phyloP scores from a whole-genome alignment of 2,888 invertebrate species.

The Acholoe squamosa region DNA sequence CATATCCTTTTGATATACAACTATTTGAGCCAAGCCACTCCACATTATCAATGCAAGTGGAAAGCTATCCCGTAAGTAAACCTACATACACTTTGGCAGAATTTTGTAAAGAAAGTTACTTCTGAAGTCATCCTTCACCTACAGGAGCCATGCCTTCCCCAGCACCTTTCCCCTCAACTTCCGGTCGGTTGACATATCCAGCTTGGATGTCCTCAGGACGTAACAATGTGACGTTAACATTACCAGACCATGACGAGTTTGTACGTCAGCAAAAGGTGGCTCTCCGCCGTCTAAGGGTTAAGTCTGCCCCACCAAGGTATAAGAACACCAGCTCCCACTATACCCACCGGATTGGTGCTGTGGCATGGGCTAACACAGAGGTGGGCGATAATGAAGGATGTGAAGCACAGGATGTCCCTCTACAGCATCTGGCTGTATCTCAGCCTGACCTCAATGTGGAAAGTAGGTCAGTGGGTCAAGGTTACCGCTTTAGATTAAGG shows the following conservation, averaged over 20 bases:
- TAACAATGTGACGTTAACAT: neutral
- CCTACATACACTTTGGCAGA: no score
- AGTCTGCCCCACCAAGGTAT: conserved; percentile 13
- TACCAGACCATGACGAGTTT: neutral
- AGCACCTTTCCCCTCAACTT: neutral
- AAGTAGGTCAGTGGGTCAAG: neutral
- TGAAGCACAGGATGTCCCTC: neutral
- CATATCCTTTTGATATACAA: no score
- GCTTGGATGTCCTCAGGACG: conserved; percentile 31
- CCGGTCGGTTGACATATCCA: neutral
- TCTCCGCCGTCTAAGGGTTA: neutral
- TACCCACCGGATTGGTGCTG: conserved; percentile 3
- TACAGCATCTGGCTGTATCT: neutral
- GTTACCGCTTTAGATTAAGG: neutral
- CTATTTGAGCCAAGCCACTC: no score
- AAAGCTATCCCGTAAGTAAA: no score
- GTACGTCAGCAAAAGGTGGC: neutral
- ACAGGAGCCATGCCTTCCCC: conserved; percentile 16
- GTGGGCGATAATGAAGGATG: neutral
- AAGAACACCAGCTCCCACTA: neutral
- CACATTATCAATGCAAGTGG: no score
- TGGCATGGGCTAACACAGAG: neutral
- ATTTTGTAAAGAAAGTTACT: no score
- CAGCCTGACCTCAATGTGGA: neutral
- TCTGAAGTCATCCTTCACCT: no score